A percentile compares a stretch with the other conserved stretches of the same genome.
phyloP scores from a whole-genome alignment of 2,797 vertebrate genomes.

The Nasua narica region DNA sequence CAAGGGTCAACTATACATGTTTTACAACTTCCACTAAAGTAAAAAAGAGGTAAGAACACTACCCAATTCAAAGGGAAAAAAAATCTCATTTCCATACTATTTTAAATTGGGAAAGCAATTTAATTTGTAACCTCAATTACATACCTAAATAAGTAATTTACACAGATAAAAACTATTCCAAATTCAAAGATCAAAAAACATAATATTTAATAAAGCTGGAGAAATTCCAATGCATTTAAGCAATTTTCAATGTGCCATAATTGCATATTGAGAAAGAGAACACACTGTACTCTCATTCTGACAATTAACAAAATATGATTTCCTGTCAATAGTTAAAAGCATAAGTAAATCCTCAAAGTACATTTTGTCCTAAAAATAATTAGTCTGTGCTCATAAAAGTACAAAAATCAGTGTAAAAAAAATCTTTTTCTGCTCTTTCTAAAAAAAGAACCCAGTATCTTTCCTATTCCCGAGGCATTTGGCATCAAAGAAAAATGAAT shows the following conservation, averaged over 20 bases:
- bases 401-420: background rate
- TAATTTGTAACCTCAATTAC: conserved; percentile 50
- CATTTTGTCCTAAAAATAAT: conserved; percentile 34
- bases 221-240: conserved; percentile 37
- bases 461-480: background rate
- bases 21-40: background rate
- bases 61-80: background rate
- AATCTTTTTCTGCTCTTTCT: background rate
- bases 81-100: conserved; percentile 42
- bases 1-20: background rate
- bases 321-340: conserved; percentile 33
- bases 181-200: conserved; percentile 65
- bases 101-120: conserved; percentile 50
- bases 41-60: background rate
- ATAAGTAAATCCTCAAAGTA: conserved; percentile 40
- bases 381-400: background rate
- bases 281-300: conserved; percentile 5
- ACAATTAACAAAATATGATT: conserved; percentile 43
- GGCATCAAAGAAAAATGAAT: background rate
- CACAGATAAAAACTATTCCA: conserved; percentile 39
- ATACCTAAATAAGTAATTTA: conserved; percentile 48
- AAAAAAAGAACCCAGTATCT: background rate
- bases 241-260: conserved; percentile 47
- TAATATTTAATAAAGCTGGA: conserved; percentile 32
- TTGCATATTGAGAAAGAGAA: background rate